Evolutionary conservation across 2,888 invertebrate genomes (phyloP).

Genomic region (Peribatodes rhomboidaria): DNA sequence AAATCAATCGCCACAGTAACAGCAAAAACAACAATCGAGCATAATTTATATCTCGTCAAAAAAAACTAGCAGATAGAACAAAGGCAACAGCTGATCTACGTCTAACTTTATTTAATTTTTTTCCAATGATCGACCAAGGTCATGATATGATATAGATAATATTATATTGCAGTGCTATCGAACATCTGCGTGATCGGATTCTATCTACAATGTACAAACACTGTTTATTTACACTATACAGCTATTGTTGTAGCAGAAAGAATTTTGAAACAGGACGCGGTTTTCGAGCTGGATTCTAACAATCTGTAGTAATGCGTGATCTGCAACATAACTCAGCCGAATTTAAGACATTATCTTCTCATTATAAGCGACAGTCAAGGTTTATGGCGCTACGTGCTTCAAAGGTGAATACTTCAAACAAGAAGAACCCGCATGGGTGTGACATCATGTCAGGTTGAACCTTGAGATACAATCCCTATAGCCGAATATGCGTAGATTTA

Average conservation of each 20-base stretch:
- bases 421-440: conserved; percentile 56
- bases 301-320: not conserved
- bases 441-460: conserved; percentile 56
- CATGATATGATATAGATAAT: conserved; percentile 27
- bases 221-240: conserved; percentile 11
- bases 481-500: conserved; percentile 38
- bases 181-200: conserved; percentile 31
- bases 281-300: not conserved
- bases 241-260: not conserved
- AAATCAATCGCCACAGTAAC: conserved; percentile 7
- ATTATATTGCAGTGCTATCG: conserved; percentile 33
- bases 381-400: conserved; percentile 29
- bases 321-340: not conserved
- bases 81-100: conserved; percentile 21
- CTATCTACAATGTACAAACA: conserved; percentile 17
- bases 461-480: conserved; percentile 58
- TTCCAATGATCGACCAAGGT: conserved; percentile 23
- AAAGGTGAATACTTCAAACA: conserved; percentile 41
- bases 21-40: conserved; percentile 12
- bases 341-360: conserved; percentile 27
- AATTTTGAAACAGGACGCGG: conserved; percentile 3
- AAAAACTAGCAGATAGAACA: conserved; percentile 18
- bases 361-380: conserved; percentile 32
- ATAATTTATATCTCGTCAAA: conserved; percentile 11
- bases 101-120: conserved; percentile 19